A percentile compares a stretch with the other conserved stretches of the same genome.
These are phyloP conservation scores for Pitta sordida DNA, from an alignment of 2,113 vertebrate genomes.

Conservation along the genomic window DNA sequence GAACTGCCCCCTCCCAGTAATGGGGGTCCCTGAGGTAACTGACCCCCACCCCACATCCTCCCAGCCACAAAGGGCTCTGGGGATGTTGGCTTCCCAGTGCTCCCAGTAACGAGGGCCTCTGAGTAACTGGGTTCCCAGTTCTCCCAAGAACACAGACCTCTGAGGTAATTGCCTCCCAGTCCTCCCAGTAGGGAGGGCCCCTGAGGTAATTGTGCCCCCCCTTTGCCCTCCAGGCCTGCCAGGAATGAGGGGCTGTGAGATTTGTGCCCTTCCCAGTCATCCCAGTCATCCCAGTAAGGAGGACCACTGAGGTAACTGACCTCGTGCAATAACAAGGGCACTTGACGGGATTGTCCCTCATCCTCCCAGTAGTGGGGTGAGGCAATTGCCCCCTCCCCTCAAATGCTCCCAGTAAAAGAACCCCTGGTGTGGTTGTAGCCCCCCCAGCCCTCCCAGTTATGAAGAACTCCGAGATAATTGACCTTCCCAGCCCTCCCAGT, in stretches of 20 bases:
- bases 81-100: not conserved
- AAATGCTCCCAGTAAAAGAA: not conserved
- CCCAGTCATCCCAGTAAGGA: not conserved
- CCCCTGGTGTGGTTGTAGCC: not conserved
- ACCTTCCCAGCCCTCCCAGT: too few relatives aligned
- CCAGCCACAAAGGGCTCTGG: too few relatives aligned
- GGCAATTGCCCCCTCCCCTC: not conserved
- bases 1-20: not conserved
- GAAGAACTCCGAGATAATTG: not conserved
- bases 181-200: not conserved
- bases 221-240: too few relatives aligned
- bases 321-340: too few relatives aligned
- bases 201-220: not conserved
- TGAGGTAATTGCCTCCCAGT: not conserved
- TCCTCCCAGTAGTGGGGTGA: too few relatives aligned
- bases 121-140: too few relatives aligned
- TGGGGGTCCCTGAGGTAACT: too few relatives aligned
- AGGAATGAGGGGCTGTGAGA: too few relatives aligned
- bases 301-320: not conserved
- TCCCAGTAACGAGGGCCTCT: not conserved
- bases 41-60: not conserved
- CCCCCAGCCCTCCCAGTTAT: not conserved
- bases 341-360: not conserved
- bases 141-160: not conserved
- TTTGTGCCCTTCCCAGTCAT: too few relatives aligned